Evolutionary conservation across 92 coral and sea anemone genomes (phyloP), one percentile per base, ranked within the genome.

Genomic region (Bergia sp.): DNA sequence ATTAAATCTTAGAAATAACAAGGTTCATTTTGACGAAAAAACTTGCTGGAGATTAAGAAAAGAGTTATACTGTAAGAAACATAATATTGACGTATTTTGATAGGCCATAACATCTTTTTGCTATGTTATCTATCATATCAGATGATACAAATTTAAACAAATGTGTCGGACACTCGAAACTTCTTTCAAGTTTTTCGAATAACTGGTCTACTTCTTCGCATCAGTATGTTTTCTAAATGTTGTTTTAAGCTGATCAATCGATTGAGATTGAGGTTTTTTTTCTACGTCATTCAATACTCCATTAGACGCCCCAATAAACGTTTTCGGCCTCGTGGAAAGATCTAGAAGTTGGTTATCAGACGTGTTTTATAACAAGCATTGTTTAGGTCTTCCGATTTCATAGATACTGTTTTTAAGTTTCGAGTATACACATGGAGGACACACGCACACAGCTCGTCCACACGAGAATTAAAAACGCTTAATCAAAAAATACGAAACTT

Each of bases 111-210:
- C 37, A 36, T 37, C 43, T 2, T 12, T 61, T 61, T 5, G 20
- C 29, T 61, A 21, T 13, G 20, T 61, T 61, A 61, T 23, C 20
- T 23, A 61, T 61, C 43, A 18, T 73, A 37, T 37, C 77, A 73
- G 43, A 73, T 73, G 37, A 73, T 21, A 37, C 40, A 37, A 73
- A 37, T 0, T 42, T 37, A 23, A 73, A 73, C 77, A 73, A 73
- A 73, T 73, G 37, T 61, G 69, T 73, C 41, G 77, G 77, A 73
- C n/a, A 73, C 77, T 36, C 43, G 43, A 73, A 73, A 73, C 42
- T 7, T 18, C 16, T 9, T 36, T 69, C 3, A 9, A 69, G 7
- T 69, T n/a, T 9, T 37, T 69, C 29, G 74, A 69, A 36, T 7
- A 1, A 9, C 20, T 73, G 2, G 77, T 0, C 15, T 36, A 37